These are phyloP conservation scores for Epizoanthus ramosus DNA, from an alignment of 92 coral and sea anemone genomes.

Conservation along the genomic window DNA sequence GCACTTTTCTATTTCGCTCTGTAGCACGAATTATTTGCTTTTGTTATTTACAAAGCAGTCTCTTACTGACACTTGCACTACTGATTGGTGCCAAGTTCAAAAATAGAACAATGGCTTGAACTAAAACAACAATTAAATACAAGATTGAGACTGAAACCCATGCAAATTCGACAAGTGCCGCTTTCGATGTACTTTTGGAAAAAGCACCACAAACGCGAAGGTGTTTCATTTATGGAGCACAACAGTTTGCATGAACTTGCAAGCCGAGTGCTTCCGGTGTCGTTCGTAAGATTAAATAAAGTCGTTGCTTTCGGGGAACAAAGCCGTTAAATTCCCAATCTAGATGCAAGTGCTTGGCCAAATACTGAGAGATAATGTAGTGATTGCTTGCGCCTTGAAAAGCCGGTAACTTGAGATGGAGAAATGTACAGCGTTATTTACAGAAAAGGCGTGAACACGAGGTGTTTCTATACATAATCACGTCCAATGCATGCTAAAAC, in stretches of 20 bases:
- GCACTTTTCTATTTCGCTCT: not conserved
- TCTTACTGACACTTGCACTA: slow-evolving; percentile 9
- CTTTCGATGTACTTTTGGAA: slow-evolving; percentile 8
- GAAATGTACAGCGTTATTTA: slow-evolving; percentile 11
- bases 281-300: too few species aligned
- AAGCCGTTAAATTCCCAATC: not conserved
- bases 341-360: slow-evolving; percentile 16
- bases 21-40: not conserved
- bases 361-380: slow-evolving; percentile 29
- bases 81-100: not conserved
- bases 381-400: slow-evolving; percentile 11
- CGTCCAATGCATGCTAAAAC: not conserved
- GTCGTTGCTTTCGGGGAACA: slow-evolving; percentile 3
- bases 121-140: slow-evolving; percentile 8
- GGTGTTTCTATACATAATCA: slow-evolving; percentile 8
- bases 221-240: not conserved
- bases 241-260: not conserved
- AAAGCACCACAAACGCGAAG: not conserved
- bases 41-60: slow-evolving; percentile 1
- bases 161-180: not conserved
- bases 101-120: slow-evolving; percentile 33
- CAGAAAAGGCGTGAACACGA: slow-evolving; percentile 33
- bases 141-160: not conserved
- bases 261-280: not conserved
- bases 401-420: slow-evolving; percentile 11